phyloP scores from a whole-genome alignment of 1,140 invertebrate species.

The Neoseiulus cucumeris region DNA sequence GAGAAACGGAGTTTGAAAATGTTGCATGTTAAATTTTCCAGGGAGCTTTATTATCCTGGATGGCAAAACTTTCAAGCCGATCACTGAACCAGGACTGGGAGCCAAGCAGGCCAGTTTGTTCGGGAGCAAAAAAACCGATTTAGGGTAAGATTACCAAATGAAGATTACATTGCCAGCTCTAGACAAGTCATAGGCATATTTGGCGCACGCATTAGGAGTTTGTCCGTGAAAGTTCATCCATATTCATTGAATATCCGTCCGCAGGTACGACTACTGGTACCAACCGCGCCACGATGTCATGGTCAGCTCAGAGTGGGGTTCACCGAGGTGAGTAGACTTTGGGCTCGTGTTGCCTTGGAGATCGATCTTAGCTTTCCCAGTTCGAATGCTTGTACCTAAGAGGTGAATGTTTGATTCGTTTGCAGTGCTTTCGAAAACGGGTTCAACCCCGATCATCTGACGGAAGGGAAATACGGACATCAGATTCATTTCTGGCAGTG shows the following conservation, averaged over 20 bases:
- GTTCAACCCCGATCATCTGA: slow-evolving; percentile 41
- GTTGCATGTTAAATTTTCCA: no score
- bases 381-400: no score
- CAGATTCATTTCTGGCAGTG: slow-evolving; percentile 75
- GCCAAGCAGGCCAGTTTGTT: slow-evolving; percentile 21
- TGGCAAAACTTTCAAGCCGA: slow-evolving; percentile 49
- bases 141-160: neutral
- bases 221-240: no score
- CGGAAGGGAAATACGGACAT: slow-evolving; percentile 49
- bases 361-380: no score
- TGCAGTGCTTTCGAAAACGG: slow-evolving; percentile 51
- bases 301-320: slow-evolving; percentile 75
- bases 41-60: slow-evolving; percentile 82
- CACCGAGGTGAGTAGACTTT: slow-evolving; percentile 33
- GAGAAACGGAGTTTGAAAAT: no score
- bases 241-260: no score
- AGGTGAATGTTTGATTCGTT: no score
- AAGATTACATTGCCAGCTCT: no score
- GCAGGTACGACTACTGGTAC: slow-evolving; percentile 65
- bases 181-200: no score
- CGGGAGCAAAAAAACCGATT: slow-evolving; percentile 14
- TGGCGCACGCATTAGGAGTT: no score
- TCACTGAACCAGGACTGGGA: slow-evolving; percentile 30
- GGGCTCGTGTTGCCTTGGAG: no score
- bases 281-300: slow-evolving; percentile 80